Evolutionary conservation across 2,113 vertebrate genomes (phyloP), one percentile per base, ranked within the genome.

Genomic region (Diphyllodes magnificus): DNA sequence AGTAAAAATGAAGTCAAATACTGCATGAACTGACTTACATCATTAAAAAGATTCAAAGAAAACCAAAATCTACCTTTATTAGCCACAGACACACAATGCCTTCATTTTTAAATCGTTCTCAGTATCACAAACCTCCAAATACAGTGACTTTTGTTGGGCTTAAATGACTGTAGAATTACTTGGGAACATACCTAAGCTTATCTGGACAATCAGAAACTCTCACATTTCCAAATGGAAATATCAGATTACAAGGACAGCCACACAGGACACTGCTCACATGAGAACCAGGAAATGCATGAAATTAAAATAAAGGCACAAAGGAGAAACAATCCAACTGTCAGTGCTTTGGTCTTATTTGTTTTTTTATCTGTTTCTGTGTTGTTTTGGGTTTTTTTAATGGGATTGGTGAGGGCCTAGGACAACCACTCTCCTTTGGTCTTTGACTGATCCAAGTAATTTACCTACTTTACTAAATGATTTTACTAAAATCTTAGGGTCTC

Each of bases 381-480:
- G 13, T 50, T n/a, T 53, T 3, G 22, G 2, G 0, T 5, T 59
- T 71, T 73, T 79, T 49, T 4, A 14, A 45, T 35, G 44, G 8
- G 30, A 37, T 49, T 51, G 5, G 3, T 69, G n/a, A 50, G 27
- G 4, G 9, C 68, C 23, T 77, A 45, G 5, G 6, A 56, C 7
- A 50, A 39, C 15, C 25, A 50, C 60, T 75, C 15, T 73, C 25
- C 45, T 88, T 70, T 63, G 11, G 6, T 70, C 7, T 65, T 82
- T 15, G 39, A 15, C 39, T 75, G 63, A 61, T 27, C 6, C 28
- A 71, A n/a, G 10, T 49, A 73, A 69, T 87, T 76, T 49, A 50
- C 16, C 11, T 60, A 30, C 2, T 7, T 68, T 84, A 10, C 5
- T 45, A 69, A 59, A 53, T 33, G 6, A 54, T 68, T 86, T 82